phyloP scores from a whole-genome alignment of 2,888 invertebrate species.

The Drosophila pegasa region DNA sequence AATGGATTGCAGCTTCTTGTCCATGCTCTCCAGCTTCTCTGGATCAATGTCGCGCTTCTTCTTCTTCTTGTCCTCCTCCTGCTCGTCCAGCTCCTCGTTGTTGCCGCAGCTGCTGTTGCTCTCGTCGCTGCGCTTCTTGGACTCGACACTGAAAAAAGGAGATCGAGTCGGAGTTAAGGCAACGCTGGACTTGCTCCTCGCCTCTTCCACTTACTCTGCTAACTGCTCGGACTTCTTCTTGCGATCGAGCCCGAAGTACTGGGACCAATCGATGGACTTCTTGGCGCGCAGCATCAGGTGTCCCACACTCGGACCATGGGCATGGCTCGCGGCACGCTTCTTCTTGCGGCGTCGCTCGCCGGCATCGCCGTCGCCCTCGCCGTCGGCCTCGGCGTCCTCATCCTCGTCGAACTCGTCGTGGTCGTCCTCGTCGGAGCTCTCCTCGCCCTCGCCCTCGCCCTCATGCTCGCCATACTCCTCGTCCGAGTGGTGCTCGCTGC shows the following conservation, averaged over 20 bases:
- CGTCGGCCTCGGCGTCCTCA: slow-evolving; percentile 56
- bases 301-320: slow-evolving; percentile 61
- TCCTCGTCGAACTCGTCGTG: slow-evolving; percentile 81
- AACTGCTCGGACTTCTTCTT: slow-evolving; percentile 87
- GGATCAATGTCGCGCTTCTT: slow-evolving; percentile 83
- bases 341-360: slow-evolving; percentile 85
- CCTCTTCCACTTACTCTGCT: slow-evolving; percentile 48
- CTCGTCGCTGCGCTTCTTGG: slow-evolving; percentile 61
- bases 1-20: slow-evolving; percentile 90
- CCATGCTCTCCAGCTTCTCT: slow-evolving; percentile 89
- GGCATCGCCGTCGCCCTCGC: slow-evolving; percentile 57
- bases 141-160: slow-evolving; percentile 36
- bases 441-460: slow-evolving; percentile 69
- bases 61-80: slow-evolving; percentile 74
- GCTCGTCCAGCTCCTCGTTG: slow-evolving; percentile 81
- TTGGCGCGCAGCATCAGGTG: slow-evolving; percentile 87
- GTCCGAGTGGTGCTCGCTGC: slow-evolving; percentile 76
- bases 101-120: slow-evolving; percentile 47
- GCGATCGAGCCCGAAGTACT: slow-evolving; percentile 94
- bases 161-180: not conserved
- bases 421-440: slow-evolving; percentile 84
- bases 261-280: slow-evolving; percentile 94
- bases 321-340: slow-evolving; percentile 81
- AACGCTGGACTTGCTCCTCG: too few species aligned
- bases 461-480: slow-evolving; percentile 79